Evolutionary conservation across 2,888 invertebrate species (phyloP).

Genomic region (Rhingia rostrata): DNA sequence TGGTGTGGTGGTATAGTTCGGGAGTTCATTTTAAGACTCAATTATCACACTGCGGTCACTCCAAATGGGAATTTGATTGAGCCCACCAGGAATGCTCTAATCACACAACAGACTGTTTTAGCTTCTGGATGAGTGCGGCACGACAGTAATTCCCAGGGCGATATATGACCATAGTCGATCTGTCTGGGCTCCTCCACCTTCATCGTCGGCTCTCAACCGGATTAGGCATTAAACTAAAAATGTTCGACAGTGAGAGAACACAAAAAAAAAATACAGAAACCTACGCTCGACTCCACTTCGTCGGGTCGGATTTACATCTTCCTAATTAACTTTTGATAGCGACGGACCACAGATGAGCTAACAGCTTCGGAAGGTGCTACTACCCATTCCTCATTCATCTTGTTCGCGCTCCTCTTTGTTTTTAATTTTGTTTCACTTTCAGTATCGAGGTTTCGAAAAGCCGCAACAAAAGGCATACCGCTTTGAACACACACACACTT

Average conservation of each 20-base stretch:
- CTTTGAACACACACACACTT: slow-evolving; percentile 17
- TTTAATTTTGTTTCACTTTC: slow-evolving; percentile 74
- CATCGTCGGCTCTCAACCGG: slow-evolving; percentile 26
- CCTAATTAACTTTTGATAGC: slow-evolving; percentile 74
- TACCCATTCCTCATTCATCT: slow-evolving; percentile 70
- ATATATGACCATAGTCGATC: slow-evolving; percentile 66
- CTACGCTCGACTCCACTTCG: slow-evolving; percentile 4
- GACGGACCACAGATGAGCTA: slow-evolving; percentile 69
- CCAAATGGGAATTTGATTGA: slow-evolving; percentile 74
- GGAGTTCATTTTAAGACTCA: slow-evolving; percentile 69
- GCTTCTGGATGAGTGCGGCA: slow-evolving; percentile 74
- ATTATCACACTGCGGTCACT: slow-evolving; percentile 73
- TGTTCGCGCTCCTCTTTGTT: slow-evolving; percentile 72
- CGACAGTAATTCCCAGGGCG: slow-evolving; percentile 72
- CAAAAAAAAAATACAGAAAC: slow-evolving; percentile 28
- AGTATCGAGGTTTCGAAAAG: slow-evolving; percentile 45
- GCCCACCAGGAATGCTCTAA: slow-evolving; percentile 73
- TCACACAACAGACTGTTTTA: slow-evolving; percentile 56
- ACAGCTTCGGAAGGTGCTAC: slow-evolving; percentile 67
- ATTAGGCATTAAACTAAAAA: slow-evolving; percentile 55
- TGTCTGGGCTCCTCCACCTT: slow-evolving; percentile 45
- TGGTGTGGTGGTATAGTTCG: slow-evolving; percentile 24
- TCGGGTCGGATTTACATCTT: slow-evolving; percentile 58
- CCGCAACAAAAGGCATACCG: slow-evolving; percentile 59
- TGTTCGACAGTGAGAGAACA: slow-evolving; percentile 36